A percentile compares a stretch with the other conserved stretches of the same genome.
Evolutionary conservation across 2,113 vertebrate genomes (phyloP).

Genomic region (Pangasianodon gigas): DNA sequence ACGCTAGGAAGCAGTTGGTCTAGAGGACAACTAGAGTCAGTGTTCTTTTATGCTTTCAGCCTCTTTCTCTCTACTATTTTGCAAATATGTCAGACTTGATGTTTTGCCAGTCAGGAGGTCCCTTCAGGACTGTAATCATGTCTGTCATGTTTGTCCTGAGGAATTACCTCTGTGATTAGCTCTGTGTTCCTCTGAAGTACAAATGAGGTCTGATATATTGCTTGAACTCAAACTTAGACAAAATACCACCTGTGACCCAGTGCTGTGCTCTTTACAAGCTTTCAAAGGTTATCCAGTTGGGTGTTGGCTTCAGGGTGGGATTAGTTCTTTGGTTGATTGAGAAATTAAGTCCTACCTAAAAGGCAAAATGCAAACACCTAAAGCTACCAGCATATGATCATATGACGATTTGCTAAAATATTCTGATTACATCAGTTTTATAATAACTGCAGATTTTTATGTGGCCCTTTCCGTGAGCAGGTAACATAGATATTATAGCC

Average conservation of each 20-base stretch:
- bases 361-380: not conserved
- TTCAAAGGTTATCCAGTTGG: not conserved
- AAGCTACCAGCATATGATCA: not conserved
- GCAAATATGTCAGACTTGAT: not conserved
- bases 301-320: not conserved
- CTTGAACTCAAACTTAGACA: slow-evolving; percentile 11
- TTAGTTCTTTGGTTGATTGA: not conserved
- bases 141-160: slow-evolving; percentile 8
- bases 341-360: not conserved
- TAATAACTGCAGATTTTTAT: not conserved
- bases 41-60: slow-evolving; percentile 12
- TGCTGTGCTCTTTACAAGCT: not conserved
- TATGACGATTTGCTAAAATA: not conserved
- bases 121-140: not conserved
- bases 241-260: slow-evolving; percentile 1
- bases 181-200: slow-evolving; percentile 20
- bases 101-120: slow-evolving; percentile 13
- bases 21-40: not conserved
- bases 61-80: not conserved
- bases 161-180: slow-evolving; percentile 28
- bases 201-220: not conserved
- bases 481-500: not conserved
- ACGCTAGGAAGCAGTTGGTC: not conserved
- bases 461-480: not conserved
- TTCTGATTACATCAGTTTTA: not conserved